Evolutionary conservation across 1,140 invertebrate genomes (phyloP).

Genomic region (Acromyrmex heyeri): DNA sequence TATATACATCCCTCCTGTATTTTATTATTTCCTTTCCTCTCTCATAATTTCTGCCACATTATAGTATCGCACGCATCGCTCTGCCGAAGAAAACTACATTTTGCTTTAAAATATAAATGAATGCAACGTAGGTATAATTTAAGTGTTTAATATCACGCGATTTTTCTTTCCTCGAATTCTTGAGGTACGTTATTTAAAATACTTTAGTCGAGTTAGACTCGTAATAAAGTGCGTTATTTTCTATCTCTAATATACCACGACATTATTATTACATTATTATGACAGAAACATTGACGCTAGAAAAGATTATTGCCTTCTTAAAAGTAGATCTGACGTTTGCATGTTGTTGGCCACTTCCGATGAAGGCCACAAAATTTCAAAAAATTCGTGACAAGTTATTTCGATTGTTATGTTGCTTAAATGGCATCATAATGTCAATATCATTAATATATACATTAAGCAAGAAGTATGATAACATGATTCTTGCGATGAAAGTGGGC

Average conservation of each 20-base stretch:
- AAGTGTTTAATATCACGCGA: background rate
- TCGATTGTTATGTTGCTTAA: slow-evolving; percentile 34
- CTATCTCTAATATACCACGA: background rate
- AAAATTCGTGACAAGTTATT: slow-evolving; percentile 44
- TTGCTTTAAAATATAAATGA: slow-evolving; percentile 40
- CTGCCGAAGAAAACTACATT: slow-evolving; percentile 10
- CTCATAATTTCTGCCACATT: background rate
- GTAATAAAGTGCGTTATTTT: slow-evolving; percentile 27
- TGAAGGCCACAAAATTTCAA: slow-evolving; percentile 3
- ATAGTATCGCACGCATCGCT: background rate
- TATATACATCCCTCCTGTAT: background rate
- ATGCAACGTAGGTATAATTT: background rate
- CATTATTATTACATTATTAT: slow-evolving; percentile 31
- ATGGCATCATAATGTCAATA: slow-evolving; percentile 35
- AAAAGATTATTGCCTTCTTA: slow-evolving; percentile 59
- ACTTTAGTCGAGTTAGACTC: background rate
- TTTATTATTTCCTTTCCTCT: slow-evolving; percentile 15
- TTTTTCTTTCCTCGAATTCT: slow-evolving; percentile 12
- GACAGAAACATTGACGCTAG: slow-evolving; percentile 25
- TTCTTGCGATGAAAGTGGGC: slow-evolving; percentile 48
- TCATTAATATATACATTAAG: slow-evolving; percentile 53
- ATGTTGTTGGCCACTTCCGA: slow-evolving; percentile 64
- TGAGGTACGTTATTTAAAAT: too few species aligned
- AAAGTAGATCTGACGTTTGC: slow-evolving; percentile 52
- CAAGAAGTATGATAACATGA: slow-evolving; percentile 2